phyloP scores from a whole-genome alignment of 2,797 vertebrate genomes.

The Acipenser transmontanus region DNA sequence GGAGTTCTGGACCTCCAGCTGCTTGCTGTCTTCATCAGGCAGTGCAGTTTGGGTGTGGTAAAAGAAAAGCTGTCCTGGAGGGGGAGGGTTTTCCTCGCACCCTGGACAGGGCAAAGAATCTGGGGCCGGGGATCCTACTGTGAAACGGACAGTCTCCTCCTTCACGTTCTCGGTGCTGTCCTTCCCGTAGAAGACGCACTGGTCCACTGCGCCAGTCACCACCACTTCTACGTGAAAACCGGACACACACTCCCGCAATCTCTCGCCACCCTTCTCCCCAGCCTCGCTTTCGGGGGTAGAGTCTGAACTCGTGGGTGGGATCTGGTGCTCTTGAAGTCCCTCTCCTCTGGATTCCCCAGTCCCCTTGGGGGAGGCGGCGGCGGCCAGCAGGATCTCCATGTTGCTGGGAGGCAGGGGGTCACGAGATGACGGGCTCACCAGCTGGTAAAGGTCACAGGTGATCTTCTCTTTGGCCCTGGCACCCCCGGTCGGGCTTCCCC shows the following conservation, averaged over 20 bases:
- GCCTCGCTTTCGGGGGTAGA: slow-evolving; percentile 40
- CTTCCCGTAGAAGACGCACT: slow-evolving; percentile 88
- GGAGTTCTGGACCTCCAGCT: slow-evolving; percentile 45
- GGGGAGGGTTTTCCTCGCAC: slow-evolving; percentile 71
- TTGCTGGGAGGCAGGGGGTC: slow-evolving; percentile 55
- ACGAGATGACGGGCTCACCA: slow-evolving; percentile 78
- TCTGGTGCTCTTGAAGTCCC: slow-evolving; percentile 43
- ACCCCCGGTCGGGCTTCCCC: slow-evolving; percentile 49
- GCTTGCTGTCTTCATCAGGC: slow-evolving; percentile 43
- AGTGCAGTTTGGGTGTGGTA: slow-evolving; percentile 53
- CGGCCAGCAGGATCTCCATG: slow-evolving; percentile 64
- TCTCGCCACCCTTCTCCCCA: slow-evolving; percentile 38
- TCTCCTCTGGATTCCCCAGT: slow-evolving; percentile 45
- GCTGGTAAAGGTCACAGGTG: slow-evolving; percentile 91
- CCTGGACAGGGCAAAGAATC: slow-evolving; percentile 29
- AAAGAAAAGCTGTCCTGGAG: slow-evolving; percentile 84
- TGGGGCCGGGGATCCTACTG: slow-evolving; percentile 41
- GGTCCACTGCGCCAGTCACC: slow-evolving; percentile 88
- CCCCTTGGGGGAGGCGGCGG: slow-evolving; percentile 45
- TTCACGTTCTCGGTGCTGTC: slow-evolving; percentile 85
- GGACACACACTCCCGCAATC: slow-evolving; percentile 62
- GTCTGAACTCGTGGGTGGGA: slow-evolving; percentile 38
- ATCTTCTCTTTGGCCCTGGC: slow-evolving; percentile 85
- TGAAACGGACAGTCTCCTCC: slow-evolving; percentile 82
- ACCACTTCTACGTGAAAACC: slow-evolving; percentile 95